Conservation (phyloP, 2,113 vertebrate species). For the Pelvicachromis taeniatus region DNA sequence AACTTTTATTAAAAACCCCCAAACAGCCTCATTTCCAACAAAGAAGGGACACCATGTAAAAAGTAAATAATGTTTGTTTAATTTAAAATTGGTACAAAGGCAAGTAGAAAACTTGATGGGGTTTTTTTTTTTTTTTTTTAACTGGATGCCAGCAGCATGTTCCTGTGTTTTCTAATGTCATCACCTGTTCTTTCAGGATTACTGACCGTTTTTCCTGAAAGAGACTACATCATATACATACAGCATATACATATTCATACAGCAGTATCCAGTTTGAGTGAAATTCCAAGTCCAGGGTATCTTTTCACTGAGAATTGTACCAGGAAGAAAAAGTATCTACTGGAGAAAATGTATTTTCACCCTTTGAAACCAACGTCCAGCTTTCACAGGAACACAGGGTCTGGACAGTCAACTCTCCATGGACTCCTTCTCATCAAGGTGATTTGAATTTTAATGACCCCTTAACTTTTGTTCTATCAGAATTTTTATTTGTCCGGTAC, state of each 20-base stretch:
- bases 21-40: not conserved
- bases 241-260: not conserved
- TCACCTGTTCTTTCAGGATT: not conserved
- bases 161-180: not conserved
- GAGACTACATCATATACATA: not conserved
- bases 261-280: not conserved
- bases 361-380: not conserved
- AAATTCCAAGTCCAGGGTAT: not conserved
- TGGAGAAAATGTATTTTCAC: not conserved
- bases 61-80: not conserved
- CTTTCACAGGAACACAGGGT: not conserved
- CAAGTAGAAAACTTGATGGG: not conserved
- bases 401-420: fast-evolving
- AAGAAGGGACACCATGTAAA: not conserved
- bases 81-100: not conserved
- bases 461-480: not conserved
- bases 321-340: not conserved
- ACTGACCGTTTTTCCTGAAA: fast-evolving
- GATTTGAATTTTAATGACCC: not conserved
- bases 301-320: not conserved
- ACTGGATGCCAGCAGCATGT: not conserved
- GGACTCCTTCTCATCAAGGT: not conserved
- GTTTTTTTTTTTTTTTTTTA: not conserved
- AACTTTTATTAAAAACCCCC: not conserved
- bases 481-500: not conserved